These are phyloP conservation scores for Lasioglossum vierecki DNA, from an alignment of 2,888 invertebrate genomes.

Conservation along the genomic window DNA sequence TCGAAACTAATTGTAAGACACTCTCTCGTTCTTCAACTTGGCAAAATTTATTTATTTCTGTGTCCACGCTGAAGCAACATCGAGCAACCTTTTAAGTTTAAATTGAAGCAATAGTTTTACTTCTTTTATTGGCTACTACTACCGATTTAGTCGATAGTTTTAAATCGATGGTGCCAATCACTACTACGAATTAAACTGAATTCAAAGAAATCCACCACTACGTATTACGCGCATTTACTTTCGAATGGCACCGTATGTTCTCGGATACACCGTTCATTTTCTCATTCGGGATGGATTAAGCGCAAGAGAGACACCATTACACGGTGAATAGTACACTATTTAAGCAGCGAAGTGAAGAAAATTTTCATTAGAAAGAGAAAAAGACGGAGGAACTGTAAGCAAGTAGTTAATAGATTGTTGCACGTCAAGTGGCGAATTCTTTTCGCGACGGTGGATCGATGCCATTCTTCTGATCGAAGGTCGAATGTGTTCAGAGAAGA, in stretches of 20 bases:
- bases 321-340: not conserved
- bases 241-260: not conserved
- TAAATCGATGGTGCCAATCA: too few species aligned
- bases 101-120: too few species aligned
- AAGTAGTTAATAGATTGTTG: constrained; percentile 2
- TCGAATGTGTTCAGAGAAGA: not conserved
- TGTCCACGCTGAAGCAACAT: not conserved
- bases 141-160: too few species aligned
- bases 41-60: not conserved
- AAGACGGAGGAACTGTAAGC: not conserved
- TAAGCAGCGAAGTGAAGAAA: constrained; percentile 14
- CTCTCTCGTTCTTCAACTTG: not conserved
- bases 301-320: not conserved
- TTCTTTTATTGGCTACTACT: too few species aligned
- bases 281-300: not conserved
- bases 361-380: constrained; percentile 3
- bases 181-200: too few species aligned
- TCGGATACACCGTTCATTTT: not conserved
- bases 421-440: constrained; percentile 1
- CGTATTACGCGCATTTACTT: not conserved
- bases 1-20: not conserved
- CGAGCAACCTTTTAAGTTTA: not conserved
- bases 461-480: not conserved
- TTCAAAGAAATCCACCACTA: too few species aligned
- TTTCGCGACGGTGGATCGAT: not conserved